Conservation (phyloP, 2,888 invertebrate species). For the Sericinus montela region DNA sequence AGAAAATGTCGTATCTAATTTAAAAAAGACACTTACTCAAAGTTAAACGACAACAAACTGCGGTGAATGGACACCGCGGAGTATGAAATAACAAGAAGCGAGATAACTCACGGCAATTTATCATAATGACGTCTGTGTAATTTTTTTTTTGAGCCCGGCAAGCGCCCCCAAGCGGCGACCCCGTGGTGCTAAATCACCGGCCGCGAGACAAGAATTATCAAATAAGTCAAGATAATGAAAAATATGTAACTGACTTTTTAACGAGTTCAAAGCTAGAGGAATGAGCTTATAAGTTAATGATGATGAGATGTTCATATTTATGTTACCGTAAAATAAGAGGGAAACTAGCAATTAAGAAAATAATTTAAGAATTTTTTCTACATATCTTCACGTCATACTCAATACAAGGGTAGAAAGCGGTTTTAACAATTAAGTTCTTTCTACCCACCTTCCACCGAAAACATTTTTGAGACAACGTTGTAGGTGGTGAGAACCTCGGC, state of each 20-base stretch:
- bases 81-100: slow-evolving; percentile 45
- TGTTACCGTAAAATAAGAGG: too few relatives aligned
- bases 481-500: too few relatives aligned
- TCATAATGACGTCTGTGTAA: slow-evolving; percentile 54
- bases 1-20: slow-evolving; percentile 28
- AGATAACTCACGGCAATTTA: slow-evolving; percentile 55
- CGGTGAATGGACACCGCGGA: slow-evolving; percentile 28
- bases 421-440: too few relatives aligned
- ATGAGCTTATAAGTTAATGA: slow-evolving; percentile 16
- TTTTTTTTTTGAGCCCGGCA: slow-evolving; percentile 45
- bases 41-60: slow-evolving; percentile 12
- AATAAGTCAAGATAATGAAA: slow-evolving; percentile 67
- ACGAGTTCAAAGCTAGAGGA: slow-evolving; percentile 10
- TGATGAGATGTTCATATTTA: not conserved
- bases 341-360: too few relatives aligned
- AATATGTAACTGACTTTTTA: slow-evolving; percentile 32
- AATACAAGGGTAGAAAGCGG: too few relatives aligned
- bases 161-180: slow-evolving; percentile 50
- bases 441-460: too few relatives aligned
- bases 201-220: slow-evolving; percentile 64
- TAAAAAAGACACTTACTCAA: slow-evolving; percentile 20
- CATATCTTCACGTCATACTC: too few relatives aligned
- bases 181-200: slow-evolving; percentile 58
- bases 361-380: too few relatives aligned
- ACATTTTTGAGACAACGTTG: too few relatives aligned